Percentiles rank a stretch among this genome's conserved stretches.
phyloP scores from a whole-genome alignment of 1,140 invertebrate genomes.

The Zophobas morio region DNA sequence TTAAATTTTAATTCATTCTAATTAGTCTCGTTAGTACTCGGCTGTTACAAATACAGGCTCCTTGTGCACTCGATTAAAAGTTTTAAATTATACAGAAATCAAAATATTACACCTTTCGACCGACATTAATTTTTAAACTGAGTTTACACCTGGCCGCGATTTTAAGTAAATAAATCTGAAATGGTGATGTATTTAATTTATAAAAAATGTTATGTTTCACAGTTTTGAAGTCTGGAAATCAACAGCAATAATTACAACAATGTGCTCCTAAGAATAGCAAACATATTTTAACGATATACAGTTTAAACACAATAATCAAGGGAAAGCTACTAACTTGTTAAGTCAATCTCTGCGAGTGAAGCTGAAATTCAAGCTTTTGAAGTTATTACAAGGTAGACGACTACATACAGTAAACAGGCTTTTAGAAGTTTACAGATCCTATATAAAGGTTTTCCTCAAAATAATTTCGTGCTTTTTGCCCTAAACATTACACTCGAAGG shows the following conservation, averaged over 20 bases:
- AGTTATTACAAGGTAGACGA: background rate
- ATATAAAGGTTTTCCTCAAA: too few relatives aligned
- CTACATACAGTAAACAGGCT: background rate
- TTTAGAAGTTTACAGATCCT: background rate
- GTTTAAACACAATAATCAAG: conserved; percentile 8
- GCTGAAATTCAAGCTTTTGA: conserved; percentile 3
- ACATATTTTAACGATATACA: conserved; percentile 1
- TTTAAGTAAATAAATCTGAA: background rate
- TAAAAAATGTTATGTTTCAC: too few relatives aligned
- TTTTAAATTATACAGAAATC: background rate
- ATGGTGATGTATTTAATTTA: background rate
- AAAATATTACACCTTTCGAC: background rate
- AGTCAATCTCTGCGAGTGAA: background rate
- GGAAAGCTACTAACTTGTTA: background rate
- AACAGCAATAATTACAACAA: background rate
- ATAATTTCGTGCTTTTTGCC: too few relatives aligned
- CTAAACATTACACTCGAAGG: too few relatives aligned
- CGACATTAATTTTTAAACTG: background rate
- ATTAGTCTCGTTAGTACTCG: background rate
- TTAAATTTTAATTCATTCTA: conserved; percentile 10
- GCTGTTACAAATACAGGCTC: too few relatives aligned
- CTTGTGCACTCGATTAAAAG: background rate
- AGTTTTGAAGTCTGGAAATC: too few relatives aligned
- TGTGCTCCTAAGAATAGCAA: background rate
- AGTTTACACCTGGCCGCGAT: too few relatives aligned